Percentiles rank a stretch among this genome's conserved stretches.
phyloP scores from a whole-genome alignment of 1,140 invertebrate species.

The Pogonomyrmex californicus region DNA sequence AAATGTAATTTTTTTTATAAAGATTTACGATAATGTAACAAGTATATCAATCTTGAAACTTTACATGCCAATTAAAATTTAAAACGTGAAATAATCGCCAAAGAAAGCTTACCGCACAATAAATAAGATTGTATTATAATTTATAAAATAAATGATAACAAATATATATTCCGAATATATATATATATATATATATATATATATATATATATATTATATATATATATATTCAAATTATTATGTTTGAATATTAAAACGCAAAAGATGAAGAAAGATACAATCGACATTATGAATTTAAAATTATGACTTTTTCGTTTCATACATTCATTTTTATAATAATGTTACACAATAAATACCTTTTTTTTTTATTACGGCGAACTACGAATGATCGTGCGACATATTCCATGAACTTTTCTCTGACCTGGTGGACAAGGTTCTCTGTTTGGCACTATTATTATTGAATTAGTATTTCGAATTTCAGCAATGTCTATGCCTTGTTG shows the following conservation, averaged over 20 bases:
- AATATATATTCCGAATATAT: neutral
- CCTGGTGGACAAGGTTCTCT: neutral
- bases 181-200: too few species aligned
- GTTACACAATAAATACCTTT: neutral
- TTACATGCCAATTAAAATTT: neutral
- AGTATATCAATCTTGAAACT: neutral
- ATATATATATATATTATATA: too few species aligned
- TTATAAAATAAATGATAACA: neutral
- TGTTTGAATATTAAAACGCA: neutral
- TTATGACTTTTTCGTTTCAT: neutral
- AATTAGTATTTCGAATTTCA: too few species aligned
- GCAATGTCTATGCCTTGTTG: too few species aligned
- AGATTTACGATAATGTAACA: neutral
- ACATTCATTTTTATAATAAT: neutral
- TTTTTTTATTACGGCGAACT: neutral
- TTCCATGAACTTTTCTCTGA: neutral
- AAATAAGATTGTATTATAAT: neutral
- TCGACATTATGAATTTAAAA: neutral
- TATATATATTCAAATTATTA: neutral
- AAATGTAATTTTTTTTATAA: neutral
- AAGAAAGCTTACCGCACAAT: neutral
- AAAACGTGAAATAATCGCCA: neutral
- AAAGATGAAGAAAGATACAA: neutral
- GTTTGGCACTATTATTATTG: neutral
- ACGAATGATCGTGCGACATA: neutral